These are phyloP conservation scores for Drosophila truncata DNA, from an alignment of 1,140 invertebrate genomes.

Conservation along the genomic window DNA sequence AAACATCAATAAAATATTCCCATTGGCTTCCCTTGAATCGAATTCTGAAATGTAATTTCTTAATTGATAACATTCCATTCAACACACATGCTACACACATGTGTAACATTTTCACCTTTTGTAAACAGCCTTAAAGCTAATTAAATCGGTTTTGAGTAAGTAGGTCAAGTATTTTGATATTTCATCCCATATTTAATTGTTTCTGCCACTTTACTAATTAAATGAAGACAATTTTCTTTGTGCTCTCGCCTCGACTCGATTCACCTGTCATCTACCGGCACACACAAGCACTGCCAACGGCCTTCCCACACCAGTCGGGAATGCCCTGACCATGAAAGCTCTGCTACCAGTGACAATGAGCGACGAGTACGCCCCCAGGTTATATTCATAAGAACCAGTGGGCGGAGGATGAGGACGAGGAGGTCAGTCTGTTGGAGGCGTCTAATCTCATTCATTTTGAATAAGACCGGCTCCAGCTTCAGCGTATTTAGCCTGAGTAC, in stretches of 20 bases:
- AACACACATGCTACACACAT: not conserved
- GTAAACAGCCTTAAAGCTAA: constrained; percentile 20
- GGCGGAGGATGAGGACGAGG: not conserved
- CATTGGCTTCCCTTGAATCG: not conserved
- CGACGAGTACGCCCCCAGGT: constrained; percentile 20
- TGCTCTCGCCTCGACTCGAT: constrained; percentile 7
- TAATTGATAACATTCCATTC: not conserved
- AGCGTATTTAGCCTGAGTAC: constrained; percentile 40
- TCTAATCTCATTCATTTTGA: constrained; percentile 67
- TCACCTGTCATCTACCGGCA: constrained; percentile 23
- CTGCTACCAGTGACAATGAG: constrained; percentile 35
- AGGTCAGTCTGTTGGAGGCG: constrained; percentile 27
- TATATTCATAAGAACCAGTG: constrained; percentile 11
- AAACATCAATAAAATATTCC: too few relatives aligned
- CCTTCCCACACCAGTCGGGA: not conserved
- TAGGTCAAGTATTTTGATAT: constrained; percentile 50
- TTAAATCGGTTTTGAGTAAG: constrained; percentile 16
- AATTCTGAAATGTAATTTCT: not conserved
- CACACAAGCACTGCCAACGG: constrained; percentile 2
- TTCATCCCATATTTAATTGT: constrained; percentile 48
- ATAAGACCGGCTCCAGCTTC: constrained; percentile 36
- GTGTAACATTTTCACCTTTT: too few relatives aligned
- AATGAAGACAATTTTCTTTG: constrained; percentile 43
- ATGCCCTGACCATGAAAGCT: constrained; percentile 29
- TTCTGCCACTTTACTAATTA: constrained; percentile 65